phyloP scores from a whole-genome alignment of 2,797 vertebrate species.

The Hafferia zeledoni region DNA sequence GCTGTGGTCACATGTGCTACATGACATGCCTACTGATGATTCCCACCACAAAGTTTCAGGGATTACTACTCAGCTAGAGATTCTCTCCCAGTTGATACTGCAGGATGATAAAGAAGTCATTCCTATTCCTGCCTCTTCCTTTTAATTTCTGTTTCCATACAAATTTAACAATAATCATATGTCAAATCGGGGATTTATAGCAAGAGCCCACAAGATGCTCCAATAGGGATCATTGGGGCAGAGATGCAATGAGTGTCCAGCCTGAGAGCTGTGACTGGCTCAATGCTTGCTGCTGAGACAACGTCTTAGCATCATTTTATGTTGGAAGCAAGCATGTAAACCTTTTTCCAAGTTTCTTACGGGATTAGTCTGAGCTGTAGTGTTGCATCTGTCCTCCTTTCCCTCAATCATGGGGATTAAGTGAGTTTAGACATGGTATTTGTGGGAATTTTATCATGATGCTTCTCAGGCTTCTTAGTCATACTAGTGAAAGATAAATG shows the following conservation, averaged over 20 bases:
- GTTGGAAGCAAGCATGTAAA: background rate
- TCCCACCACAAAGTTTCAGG: background rate
- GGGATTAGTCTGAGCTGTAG: background rate
- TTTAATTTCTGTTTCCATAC: background rate
- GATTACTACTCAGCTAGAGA: background rate
- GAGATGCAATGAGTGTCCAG: background rate
- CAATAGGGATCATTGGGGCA: background rate
- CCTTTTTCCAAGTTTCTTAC: background rate
- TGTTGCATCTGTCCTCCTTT: background rate
- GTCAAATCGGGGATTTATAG: background rate
- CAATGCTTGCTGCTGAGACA: background rate
- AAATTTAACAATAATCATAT: background rate
- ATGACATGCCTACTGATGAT: background rate
- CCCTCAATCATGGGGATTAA: background rate
- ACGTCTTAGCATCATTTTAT: background rate
- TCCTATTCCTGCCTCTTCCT: background rate
- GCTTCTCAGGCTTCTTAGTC: background rate
- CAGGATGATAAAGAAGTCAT: background rate
- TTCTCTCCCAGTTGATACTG: background rate
- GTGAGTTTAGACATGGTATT: background rate
- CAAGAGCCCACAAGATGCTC: background rate
- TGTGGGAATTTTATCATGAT: background rate
- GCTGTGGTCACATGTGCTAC: rapidly evolving
- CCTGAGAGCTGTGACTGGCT: background rate
- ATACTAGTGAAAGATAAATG: background rate